These are phyloP conservation scores for Bembecia ichneumoniformis DNA, from an alignment of 2,888 invertebrate species.

Conservation along the genomic window DNA sequence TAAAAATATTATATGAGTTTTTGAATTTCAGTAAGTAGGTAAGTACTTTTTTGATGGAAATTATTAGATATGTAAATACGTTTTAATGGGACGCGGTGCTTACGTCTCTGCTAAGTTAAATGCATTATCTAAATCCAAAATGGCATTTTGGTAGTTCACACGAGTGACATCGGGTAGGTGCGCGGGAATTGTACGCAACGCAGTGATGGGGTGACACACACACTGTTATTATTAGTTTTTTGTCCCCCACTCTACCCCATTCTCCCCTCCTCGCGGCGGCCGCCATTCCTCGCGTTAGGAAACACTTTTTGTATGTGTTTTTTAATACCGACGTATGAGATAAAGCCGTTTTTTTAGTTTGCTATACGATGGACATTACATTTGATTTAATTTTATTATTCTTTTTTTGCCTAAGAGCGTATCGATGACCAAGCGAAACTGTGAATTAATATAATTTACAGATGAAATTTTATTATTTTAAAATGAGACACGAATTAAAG, in stretches of 20 bases:
- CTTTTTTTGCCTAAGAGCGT: conserved; percentile 5
- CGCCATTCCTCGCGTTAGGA: conserved; percentile 57
- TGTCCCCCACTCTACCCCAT: conserved; percentile 50
- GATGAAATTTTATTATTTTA: no score
- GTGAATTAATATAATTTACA: no score
- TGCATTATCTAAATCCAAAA: conserved; percentile 32
- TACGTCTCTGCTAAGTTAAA: conserved; percentile 13
- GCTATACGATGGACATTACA: neutral
- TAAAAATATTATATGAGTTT: no score
- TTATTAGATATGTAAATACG: no score
- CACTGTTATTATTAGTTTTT: conserved; percentile 71
- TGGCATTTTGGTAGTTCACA: conserved; percentile 43
- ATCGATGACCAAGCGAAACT: no score
- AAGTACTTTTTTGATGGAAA: no score
- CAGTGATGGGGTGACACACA: conserved; percentile 59
- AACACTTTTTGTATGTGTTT: conserved; percentile 53
- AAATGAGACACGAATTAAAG: no score
- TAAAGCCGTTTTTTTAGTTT: neutral
- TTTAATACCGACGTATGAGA: conserved; percentile 5
- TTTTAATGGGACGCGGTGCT: neutral
- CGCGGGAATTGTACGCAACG: conserved; percentile 43
- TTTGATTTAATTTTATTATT: neutral
- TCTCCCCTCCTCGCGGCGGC: conserved; percentile 35
- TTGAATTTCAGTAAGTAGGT: no score
- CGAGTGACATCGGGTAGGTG: conserved; percentile 47